Evolutionary conservation across 2,797 vertebrate genomes (phyloP).

Genomic region (Propithecus perrieri): DNA sequence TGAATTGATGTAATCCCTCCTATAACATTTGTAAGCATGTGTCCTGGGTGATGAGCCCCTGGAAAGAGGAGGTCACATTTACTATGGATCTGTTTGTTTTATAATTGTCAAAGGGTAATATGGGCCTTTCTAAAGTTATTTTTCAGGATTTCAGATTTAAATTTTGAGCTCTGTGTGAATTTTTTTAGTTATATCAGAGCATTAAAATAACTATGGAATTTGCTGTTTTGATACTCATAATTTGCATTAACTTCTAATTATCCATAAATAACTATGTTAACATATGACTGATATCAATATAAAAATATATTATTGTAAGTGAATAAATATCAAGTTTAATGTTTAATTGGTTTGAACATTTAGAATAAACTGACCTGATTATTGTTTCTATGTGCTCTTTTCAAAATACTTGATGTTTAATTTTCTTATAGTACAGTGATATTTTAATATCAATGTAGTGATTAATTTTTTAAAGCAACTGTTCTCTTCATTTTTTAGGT

Average conservation of each 20-base stretch:
- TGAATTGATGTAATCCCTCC: constrained; percentile 14
- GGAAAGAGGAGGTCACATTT: constrained; percentile 18
- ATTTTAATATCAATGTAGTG: constrained; percentile 37
- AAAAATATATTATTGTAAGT: constrained; percentile 49
- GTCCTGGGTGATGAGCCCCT: neutral
- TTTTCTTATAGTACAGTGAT: constrained; percentile 45
- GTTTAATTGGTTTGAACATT: constrained; percentile 60
- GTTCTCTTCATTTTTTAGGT: constrained; percentile 87
- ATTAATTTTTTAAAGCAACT: constrained; percentile 45
- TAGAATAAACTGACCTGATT: constrained; percentile 54
- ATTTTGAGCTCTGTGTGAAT: constrained; percentile 23
- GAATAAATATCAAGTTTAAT: constrained; percentile 53
- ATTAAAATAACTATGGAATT: constrained; percentile 52
- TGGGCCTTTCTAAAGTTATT: constrained; percentile 32
- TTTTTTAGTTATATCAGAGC: constrained; percentile 16
- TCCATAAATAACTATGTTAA: constrained; percentile 71
- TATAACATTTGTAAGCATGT: constrained; percentile 38
- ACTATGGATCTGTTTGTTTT: neutral
- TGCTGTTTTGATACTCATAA: constrained; percentile 31
- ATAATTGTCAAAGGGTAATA: neutral
- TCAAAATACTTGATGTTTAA: constrained; percentile 48
- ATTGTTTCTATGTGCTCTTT: constrained; percentile 42
- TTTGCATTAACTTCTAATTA: constrained; percentile 74
- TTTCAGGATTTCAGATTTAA: constrained; percentile 58
- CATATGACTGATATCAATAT: constrained; percentile 44